A percentile compares a stretch with the other conserved stretches of the same genome.
These are phyloP conservation scores for Leptoteleia sp. DNA, from an alignment of 1,140 invertebrate species.

Conservation along the genomic window DNA sequence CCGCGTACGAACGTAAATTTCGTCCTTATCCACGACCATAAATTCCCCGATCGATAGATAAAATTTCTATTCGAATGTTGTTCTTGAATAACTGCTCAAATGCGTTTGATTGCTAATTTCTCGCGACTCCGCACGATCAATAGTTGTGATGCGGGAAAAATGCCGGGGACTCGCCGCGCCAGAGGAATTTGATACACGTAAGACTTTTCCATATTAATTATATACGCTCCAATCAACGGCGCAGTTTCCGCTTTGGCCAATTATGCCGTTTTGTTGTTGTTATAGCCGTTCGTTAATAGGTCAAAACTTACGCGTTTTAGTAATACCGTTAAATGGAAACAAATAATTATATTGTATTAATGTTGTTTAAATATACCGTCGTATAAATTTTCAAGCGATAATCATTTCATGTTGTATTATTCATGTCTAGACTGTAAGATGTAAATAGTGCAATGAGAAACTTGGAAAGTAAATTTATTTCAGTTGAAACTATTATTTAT, in stretches of 20 bases:
- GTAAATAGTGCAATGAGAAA: too few relatives aligned
- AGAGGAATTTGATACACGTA: slow-evolving; percentile 41
- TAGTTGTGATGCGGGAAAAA: slow-evolving; percentile 43
- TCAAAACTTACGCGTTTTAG: too few relatives aligned
- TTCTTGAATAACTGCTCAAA: slow-evolving; percentile 58
- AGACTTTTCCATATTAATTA: slow-evolving; percentile 57
- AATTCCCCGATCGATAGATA: slow-evolving; percentile 46
- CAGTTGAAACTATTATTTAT: too few relatives aligned
- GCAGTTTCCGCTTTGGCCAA: slow-evolving; percentile 17
- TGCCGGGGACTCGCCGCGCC: slow-evolving; percentile 28
- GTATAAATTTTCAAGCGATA: too few relatives aligned
- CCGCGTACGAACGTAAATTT: slow-evolving; percentile 24
- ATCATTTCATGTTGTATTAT: too few relatives aligned
- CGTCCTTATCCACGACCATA: slow-evolving; percentile 44
- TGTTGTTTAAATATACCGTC: too few relatives aligned
- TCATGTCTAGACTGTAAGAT: too few relatives aligned
- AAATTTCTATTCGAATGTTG: slow-evolving; percentile 44
- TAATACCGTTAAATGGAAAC: too few relatives aligned
- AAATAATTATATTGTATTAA: too few relatives aligned
- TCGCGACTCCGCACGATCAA: slow-evolving; percentile 52
- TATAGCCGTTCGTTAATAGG: too few relatives aligned
- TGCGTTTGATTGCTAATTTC: slow-evolving; percentile 59
- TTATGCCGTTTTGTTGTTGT: too few relatives aligned
- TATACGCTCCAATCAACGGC: slow-evolving; percentile 10
- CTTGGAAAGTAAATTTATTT: too few relatives aligned